Conservation (phyloP, 1,140 invertebrate species). For the Drosophila sturtevanti region DNA sequence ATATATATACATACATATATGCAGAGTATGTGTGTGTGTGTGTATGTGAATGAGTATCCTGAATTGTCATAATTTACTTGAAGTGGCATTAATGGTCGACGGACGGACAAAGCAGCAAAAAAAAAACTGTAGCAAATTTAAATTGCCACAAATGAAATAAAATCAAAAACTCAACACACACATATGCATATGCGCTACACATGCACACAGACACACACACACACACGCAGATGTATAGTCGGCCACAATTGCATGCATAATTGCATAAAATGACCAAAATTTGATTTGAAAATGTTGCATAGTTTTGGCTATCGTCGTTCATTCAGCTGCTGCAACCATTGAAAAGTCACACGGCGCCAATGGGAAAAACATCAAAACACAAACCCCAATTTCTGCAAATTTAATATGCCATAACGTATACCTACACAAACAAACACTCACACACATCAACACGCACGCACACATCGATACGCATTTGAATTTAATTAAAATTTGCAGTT, state of each 20-base stretch:
- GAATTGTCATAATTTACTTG: conserved; percentile 76
- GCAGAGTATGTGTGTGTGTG: conserved; percentile 24
- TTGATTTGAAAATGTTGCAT: conserved; percentile 73
- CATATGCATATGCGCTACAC: conserved; percentile 1
- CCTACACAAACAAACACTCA: conserved; percentile 3
- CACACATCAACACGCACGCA: conserved; percentile 25
- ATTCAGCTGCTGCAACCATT: conserved; percentile 50
- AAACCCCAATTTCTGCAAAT: conserved; percentile 61
- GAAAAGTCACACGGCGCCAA: conserved; percentile 61
- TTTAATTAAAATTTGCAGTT: conserved; percentile 77
- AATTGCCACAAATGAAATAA: conserved; percentile 48
- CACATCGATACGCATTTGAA: conserved; percentile 62
- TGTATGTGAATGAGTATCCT: conserved; percentile 12
- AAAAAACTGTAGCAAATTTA: conserved; percentile 40
- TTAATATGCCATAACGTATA: conserved; percentile 69
- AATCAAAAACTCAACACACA: conserved; percentile 51
- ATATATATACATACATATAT: conserved; percentile 11
- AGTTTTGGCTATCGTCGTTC: conserved; percentile 40
- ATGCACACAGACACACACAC: conserved; percentile 29
- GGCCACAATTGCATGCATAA: conserved; percentile 76
- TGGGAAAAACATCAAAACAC: conserved; percentile 56
- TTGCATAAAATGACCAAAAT: conserved; percentile 74
- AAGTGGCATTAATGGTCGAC: conserved; percentile 73
- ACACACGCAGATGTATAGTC: background rate
- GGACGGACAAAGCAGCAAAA: conserved; percentile 26